Evolutionary conservation across 2,888 invertebrate genomes (phyloP).

Genomic region (Cosmia pyralina): DNA sequence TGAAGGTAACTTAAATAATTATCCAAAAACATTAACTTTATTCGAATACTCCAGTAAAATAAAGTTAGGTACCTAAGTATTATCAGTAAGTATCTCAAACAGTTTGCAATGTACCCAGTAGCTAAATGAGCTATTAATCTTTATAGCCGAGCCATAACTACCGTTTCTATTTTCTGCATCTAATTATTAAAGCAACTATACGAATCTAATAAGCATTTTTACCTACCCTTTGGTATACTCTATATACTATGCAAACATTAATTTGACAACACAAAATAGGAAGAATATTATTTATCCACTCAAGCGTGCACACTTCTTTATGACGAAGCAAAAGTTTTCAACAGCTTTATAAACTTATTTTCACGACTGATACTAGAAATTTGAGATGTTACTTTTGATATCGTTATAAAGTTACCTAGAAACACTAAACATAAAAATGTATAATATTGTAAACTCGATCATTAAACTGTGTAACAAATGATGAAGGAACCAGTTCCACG

Average conservation of each 20-base stretch:
- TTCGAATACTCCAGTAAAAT: not conserved
- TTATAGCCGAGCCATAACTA: constrained; percentile 27
- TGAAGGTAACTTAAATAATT: too few species aligned
- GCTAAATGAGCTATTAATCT: constrained; percentile 46
- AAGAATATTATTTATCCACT: constrained; percentile 25
- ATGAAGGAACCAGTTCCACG: constrained; percentile 75
- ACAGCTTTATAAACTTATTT: constrained; percentile 33
- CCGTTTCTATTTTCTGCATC: constrained; percentile 48
- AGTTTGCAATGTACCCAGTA: constrained; percentile 23
- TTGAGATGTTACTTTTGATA: constrained; percentile 52
- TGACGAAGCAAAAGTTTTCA: constrained; percentile 55
- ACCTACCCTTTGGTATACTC: not conserved
- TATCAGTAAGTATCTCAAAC: constrained; percentile 21
- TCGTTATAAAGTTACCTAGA: constrained; percentile 50
- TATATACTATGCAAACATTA: not conserved
- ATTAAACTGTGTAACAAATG: constrained; percentile 82
- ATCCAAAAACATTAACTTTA: not conserved
- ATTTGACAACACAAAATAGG: not conserved
- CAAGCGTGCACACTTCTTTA: constrained; percentile 70
- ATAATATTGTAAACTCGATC: constrained; percentile 77
- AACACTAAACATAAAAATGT: constrained; percentile 60
- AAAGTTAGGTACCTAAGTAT: not conserved
- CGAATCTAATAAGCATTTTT: constrained; percentile 11
- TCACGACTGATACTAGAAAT: constrained; percentile 53
- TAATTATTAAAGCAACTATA: constrained; percentile 28